phyloP scores from a whole-genome alignment of 2,888 invertebrate genomes.

The Aleiodes testaceus region DNA sequence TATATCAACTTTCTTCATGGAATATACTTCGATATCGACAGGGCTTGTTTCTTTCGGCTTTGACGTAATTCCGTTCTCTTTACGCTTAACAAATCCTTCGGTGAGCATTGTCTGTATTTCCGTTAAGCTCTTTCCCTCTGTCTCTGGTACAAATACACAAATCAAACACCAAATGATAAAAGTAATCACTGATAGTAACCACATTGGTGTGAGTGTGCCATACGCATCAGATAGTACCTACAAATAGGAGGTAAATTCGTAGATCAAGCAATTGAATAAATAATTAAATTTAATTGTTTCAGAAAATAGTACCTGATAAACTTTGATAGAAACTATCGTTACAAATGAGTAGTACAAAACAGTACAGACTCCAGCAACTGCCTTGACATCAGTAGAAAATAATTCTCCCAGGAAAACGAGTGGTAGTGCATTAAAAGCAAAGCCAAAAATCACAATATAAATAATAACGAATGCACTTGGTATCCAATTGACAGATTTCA shows the following conservation, averaged over 20 bases:
- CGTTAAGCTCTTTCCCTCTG: conserved; percentile 69
- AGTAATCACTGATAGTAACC: conserved; percentile 63
- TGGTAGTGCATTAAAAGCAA: conserved; percentile 68
- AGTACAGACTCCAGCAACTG: conserved; percentile 65
- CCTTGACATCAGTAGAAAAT: conserved; percentile 68
- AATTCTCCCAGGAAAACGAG: conserved; percentile 69
- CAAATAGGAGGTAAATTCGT: conserved; percentile 27
- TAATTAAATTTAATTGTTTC: conserved; percentile 1
- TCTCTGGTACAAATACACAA: conserved; percentile 68
- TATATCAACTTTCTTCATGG: conserved; percentile 13
- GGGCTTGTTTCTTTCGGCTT: conserved; percentile 3
- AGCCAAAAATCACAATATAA: conserved; percentile 65
- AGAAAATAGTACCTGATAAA: conserved; percentile 65
- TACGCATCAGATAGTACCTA: conserved; percentile 62
- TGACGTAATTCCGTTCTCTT: background rate
- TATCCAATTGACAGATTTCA: conserved; percentile 62
- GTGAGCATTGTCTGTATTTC: conserved; percentile 66
- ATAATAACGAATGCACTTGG: conserved; percentile 65
- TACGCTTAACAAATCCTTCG: conserved; percentile 35
- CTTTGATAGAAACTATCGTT: conserved; percentile 62
- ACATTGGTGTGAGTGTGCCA: conserved; percentile 64
- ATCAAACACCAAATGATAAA: conserved; percentile 65
- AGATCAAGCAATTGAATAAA: conserved; percentile 43
- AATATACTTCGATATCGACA: conserved; percentile 29
- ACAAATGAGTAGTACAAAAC: conserved; percentile 67